Conservation (phyloP, 2,888 invertebrate species). For the Meiosimyza platycephala region DNA sequence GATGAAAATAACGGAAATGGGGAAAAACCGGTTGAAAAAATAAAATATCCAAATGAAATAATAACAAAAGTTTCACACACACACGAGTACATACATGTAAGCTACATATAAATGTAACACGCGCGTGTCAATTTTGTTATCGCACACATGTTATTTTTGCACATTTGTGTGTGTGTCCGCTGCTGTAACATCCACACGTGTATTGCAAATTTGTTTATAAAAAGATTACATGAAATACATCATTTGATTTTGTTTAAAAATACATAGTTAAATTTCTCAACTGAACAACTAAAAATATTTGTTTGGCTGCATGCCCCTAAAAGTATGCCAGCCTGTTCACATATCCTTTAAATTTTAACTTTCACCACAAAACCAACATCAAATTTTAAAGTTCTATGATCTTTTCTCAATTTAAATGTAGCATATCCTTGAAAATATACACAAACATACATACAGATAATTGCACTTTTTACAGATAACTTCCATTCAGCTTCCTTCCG, state of each 20-base stretch:
- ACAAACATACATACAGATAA: not conserved
- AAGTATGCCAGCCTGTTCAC: conserved; percentile 59
- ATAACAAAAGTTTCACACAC: conserved; percentile 12
- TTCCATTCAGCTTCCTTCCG: not conserved
- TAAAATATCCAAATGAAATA: conserved; percentile 21
- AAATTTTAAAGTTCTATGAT: not conserved
- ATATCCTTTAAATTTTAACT: conserved; percentile 64
- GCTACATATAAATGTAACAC: not conserved
- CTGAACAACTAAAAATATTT: not conserved
- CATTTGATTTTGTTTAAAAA: conserved; percentile 14
- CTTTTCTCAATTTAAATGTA: not conserved
- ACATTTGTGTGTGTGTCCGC: not conserved
- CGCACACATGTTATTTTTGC: not conserved
- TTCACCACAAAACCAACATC: conserved; percentile 39
- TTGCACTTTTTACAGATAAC: not conserved
- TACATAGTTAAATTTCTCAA: conserved; percentile 25
- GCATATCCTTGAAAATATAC: not conserved
- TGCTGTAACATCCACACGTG: not conserved
- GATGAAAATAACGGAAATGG: not conserved
- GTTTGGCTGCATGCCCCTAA: not conserved
- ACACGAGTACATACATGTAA: not conserved
- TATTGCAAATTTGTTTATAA: conserved; percentile 10
- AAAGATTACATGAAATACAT: conserved; percentile 10
- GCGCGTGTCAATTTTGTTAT: not conserved
- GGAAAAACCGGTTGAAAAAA: not conserved